phyloP scores from a whole-genome alignment of 1,140 invertebrate species.

The Euglossa dilemma region DNA sequence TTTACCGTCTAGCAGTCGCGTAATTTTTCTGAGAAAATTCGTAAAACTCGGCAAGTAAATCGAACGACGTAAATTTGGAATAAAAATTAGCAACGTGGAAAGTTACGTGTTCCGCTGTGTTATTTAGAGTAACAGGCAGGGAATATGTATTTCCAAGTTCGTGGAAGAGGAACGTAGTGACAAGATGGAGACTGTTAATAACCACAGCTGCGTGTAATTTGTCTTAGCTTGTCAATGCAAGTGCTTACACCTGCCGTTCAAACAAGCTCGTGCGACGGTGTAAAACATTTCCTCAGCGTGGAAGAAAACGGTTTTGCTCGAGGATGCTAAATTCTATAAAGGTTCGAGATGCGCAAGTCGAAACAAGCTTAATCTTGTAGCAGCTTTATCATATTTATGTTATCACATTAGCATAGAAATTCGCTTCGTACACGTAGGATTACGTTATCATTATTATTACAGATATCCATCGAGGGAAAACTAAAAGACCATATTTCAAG shows the following conservation, averaged over 20 bases:
- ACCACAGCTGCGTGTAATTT: conserved; percentile 21
- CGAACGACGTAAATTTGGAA: too few species aligned
- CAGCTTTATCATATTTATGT: neutral
- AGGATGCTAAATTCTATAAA: neutral
- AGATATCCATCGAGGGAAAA: too few species aligned
- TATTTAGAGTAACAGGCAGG: neutral
- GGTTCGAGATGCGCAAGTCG: neutral
- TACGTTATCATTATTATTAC: too few species aligned
- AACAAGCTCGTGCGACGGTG: neutral
- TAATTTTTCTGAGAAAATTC: too few species aligned
- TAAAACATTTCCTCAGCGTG: neutral
- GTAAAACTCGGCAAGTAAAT: too few species aligned
- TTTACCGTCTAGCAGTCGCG: too few species aligned
- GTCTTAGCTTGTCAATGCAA: conserved; percentile 6
- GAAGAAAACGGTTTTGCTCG: neutral
- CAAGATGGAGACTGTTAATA: neutral
- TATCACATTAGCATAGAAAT: too few species aligned
- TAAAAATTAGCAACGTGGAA: too few species aligned
- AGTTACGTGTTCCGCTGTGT: neutral
- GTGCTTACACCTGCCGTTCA: conserved; percentile 10
- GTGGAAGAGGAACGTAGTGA: neutral
- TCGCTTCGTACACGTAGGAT: too few species aligned
- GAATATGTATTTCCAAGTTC: neutral
- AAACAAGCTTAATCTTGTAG: neutral
- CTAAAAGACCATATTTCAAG: too few species aligned